Evolutionary conservation across 2,888 invertebrate genomes (phyloP), one percentile per base, ranked within the genome.

Genomic region (Philonicus albiceps): DNA sequence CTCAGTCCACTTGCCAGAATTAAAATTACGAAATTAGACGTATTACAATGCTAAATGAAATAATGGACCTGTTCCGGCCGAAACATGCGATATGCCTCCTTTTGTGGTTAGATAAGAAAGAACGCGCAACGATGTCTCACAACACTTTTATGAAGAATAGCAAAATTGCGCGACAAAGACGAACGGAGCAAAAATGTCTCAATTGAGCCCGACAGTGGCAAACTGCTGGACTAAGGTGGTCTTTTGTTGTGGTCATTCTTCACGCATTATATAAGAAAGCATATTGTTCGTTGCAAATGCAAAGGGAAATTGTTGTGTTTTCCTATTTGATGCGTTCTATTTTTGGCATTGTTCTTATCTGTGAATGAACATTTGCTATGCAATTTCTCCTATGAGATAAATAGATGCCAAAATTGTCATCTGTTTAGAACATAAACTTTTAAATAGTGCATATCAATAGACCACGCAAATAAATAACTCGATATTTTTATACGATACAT

Each of bases 1-100:
- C 81, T 81, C 81, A 81, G 81, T 81, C 81, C 81, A 81, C 81
- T 81, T 81, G 81, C n/a, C 22, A 64, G 81, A 81, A 81, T 81
- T 81, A 34, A 81, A 81, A 81, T 64, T 81, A 81, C 81, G 31
- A 34, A 81, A 55, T 81, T 81, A 81, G 81, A 64, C 81, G 64
- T 31, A 81, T 81, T 81, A 81, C 31, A 30, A 81, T n/a, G 81
- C 49, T 81, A 81, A 81, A 64, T 81, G 37, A 37, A 64, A 81
- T 81, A 81, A 81, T 81, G 81, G 55, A 64, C 30, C 55, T 27
- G 81, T 81, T 81, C 81, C 81, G 81, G 81, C 64, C 81, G 55
- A 55, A 55, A 55, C 64, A 81, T 55, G n/a, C 81, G 81, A 81
- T 19, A 55, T 55, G 55, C 34, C 49, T 81, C 55, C 81, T 27